Conservation (phyloP, 2,888 invertebrate genomes). For the Heteromurus nitidus region DNA sequence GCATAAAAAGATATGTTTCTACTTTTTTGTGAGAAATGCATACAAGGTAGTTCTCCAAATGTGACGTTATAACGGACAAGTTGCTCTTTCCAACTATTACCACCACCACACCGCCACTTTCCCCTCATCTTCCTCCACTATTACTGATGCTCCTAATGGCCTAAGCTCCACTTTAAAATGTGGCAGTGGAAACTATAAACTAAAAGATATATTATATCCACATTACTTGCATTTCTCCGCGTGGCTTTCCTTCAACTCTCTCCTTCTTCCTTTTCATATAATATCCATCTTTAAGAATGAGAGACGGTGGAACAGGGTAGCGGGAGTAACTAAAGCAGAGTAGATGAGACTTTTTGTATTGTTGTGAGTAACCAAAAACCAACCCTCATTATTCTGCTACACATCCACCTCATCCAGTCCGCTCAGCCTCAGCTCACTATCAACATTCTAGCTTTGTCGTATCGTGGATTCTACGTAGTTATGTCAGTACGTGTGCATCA, state of each 20-base stretch:
- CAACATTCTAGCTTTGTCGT: background rate
- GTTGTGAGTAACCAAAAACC: conserved; percentile 14
- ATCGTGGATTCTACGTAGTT: background rate
- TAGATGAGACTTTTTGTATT: background rate
- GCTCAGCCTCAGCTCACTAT: too few species aligned
- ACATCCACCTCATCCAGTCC: background rate
- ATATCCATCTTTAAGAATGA: too few species aligned
- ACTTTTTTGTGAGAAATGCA: background rate
- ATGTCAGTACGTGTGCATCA: conserved; percentile 13
- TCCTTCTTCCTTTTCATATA: background rate
- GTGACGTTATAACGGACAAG: too few species aligned
- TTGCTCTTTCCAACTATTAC: too few species aligned
- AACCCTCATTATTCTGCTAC: conserved; percentile 24
- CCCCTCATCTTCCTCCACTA: conserved; percentile 27
- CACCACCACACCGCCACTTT: background rate
- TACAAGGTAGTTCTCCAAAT: too few species aligned
- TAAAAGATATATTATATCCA: conserved; percentile 15
- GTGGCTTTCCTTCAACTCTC: too few species aligned
- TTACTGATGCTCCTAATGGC: conserved; percentile 17
- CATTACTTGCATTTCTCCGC: background rate
- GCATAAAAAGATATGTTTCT: too few species aligned
- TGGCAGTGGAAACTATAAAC: conserved; percentile 29
- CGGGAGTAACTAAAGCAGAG: too few species aligned
- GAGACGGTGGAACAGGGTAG: too few species aligned
- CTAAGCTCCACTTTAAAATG: conserved; percentile 36